A percentile compares a stretch with the other conserved stretches of the same genome.
Evolutionary conservation across 2,113 vertebrate genomes (phyloP).

Genomic region (Seriola dumerili): DNA sequence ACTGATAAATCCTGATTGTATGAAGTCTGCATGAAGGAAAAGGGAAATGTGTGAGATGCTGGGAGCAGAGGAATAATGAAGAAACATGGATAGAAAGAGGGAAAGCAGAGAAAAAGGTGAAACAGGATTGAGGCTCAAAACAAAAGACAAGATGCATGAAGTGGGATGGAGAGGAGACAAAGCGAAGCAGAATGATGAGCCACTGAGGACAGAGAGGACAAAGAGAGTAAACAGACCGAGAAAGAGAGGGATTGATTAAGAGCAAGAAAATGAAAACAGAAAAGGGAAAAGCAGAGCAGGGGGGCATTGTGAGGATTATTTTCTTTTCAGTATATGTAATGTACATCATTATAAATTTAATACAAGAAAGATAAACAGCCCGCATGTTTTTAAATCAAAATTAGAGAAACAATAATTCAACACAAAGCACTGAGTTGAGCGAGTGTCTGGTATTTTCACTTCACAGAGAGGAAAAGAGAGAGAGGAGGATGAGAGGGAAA

Average conservation of each 20-base stretch:
- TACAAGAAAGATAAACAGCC: background rate
- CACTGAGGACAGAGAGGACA: background rate
- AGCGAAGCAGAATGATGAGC: background rate
- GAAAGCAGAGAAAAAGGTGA: background rate
- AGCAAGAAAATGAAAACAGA: background rate
- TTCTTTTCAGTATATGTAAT: slow-evolving; percentile 3
- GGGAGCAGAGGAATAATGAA: background rate
- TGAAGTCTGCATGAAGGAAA: background rate
- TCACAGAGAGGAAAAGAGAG: background rate
- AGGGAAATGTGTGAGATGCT: background rate
- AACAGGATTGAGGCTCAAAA: background rate
- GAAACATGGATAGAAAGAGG: background rate
- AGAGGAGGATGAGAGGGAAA: background rate
- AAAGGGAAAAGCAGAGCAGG: background rate
- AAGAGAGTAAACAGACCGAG: background rate
- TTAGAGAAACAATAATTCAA: background rate
- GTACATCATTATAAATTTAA: background rate
- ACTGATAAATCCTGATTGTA: no score
- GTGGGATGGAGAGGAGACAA: background rate
- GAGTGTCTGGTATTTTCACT: slow-evolving; percentile 3
- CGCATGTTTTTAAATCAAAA: background rate
- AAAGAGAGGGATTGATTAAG: background rate
- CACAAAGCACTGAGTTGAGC: slow-evolving; percentile 1
- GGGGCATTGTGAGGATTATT: background rate
- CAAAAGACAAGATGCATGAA: background rate